phyloP scores from a whole-genome alignment of 2,888 invertebrate species.

The Azorinus chamasolen region DNA sequence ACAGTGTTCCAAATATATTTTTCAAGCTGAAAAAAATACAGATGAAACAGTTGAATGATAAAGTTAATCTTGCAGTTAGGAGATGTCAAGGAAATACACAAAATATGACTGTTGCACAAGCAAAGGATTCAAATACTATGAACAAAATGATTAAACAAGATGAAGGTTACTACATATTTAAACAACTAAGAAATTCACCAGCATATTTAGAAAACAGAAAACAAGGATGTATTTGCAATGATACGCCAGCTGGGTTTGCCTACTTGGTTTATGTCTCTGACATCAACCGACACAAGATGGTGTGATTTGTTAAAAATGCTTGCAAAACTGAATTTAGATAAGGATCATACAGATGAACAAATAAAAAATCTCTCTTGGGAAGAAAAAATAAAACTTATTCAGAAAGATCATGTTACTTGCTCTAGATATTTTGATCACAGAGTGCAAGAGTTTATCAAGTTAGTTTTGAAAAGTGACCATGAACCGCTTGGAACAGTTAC shows the following conservation, averaged over 20 bases:
- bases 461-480: conserved; percentile 43
- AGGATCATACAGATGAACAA: conserved; percentile 28
- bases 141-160: conserved; percentile 71
- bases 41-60: conserved; percentile 43
- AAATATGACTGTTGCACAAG: conserved; percentile 39
- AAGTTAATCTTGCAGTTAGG: conserved; percentile 49
- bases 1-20: conserved; percentile 53
- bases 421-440: conserved; percentile 50
- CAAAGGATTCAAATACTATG: conserved; percentile 11
- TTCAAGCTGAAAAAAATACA: conserved; percentile 54
- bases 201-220: conserved; percentile 42
- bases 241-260: conserved; percentile 62
- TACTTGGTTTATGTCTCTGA: conserved; percentile 63
- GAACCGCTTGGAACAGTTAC: conserved; percentile 17
- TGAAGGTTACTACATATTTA: conserved; percentile 79
- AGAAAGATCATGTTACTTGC: conserved; percentile 59
- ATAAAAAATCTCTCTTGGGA: conserved; percentile 39
- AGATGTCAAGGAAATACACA: conserved; percentile 31
- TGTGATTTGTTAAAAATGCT: conserved; percentile 54
- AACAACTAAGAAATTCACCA: conserved; percentile 43
- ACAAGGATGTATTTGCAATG: conserved; percentile 65
- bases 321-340: conserved; percentile 33
- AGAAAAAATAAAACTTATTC: conserved; percentile 43
- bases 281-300: conserved; percentile 22
- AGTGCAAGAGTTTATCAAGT: conserved; percentile 52